Percentiles rank a stretch among this genome's conserved stretches.
phyloP scores from a whole-genome alignment of 30 jellyfish, hydroid and myxozoan genomes.

The Aurelia aurita region DNA sequence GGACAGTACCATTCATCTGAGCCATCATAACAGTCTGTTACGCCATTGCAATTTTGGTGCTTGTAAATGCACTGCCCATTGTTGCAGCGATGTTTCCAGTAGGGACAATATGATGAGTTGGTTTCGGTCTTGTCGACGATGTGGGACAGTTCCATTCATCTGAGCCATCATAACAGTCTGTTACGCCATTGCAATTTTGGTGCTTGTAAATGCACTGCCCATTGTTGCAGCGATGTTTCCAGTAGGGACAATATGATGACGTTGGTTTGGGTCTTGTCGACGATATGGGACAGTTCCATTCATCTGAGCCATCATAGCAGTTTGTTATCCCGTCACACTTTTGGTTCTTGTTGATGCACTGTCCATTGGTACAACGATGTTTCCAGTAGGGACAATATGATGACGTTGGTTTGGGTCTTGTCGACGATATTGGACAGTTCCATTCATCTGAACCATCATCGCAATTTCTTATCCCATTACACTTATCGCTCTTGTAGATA shows the following conservation, averaged over 20 bases:
- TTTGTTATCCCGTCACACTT: neutral
- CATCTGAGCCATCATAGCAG: slow-evolving; percentile 43
- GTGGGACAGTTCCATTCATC: slow-evolving; percentile 33
- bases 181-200: slow-evolving; percentile 14
- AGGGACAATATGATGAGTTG: slow-evolving; percentile 48
- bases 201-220: slow-evolving; percentile 31
- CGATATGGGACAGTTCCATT: slow-evolving; percentile 12
- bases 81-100: slow-evolving; percentile 34
- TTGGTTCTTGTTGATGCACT: slow-evolving; percentile 7
- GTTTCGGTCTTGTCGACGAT: slow-evolving; percentile 1
- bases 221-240: slow-evolving; percentile 23
- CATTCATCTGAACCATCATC: slow-evolving; percentile 39
- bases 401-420: slow-evolving; percentile 20
- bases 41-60: slow-evolving; percentile 14
- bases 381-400: slow-evolving; percentile 51
- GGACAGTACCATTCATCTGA: slow-evolving; percentile 42
- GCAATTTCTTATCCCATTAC: slow-evolving; percentile 29
- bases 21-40: slow-evolving; percentile 18
- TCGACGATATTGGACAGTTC: slow-evolving; percentile 1
- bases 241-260: slow-evolving; percentile 38
- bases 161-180: slow-evolving; percentile 35
- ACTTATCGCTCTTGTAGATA: slow-evolving; percentile 5
- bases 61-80: slow-evolving; percentile 33
- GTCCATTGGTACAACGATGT: slow-evolving; percentile 1
- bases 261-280: slow-evolving; percentile 10